Conservation (phyloP, 2,797 vertebrate species). For the Orestias chungarensis region DNA sequence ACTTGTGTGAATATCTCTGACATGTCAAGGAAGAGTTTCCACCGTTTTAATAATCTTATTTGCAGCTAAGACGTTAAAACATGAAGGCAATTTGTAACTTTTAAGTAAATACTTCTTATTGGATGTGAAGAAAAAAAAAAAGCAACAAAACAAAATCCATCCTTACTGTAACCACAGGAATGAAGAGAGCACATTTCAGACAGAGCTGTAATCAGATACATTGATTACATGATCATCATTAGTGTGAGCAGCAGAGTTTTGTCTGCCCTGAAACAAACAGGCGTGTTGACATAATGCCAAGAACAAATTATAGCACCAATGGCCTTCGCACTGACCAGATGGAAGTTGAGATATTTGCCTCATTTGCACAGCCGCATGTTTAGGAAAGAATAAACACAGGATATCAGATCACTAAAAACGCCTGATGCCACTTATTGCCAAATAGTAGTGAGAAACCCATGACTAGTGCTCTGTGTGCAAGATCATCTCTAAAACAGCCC, state of each 20-base stretch:
- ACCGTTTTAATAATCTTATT: neutral
- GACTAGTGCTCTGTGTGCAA: neutral
- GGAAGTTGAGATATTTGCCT: neutral
- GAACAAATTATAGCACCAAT: neutral
- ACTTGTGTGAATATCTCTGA: neutral
- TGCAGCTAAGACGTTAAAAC: neutral
- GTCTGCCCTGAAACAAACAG: neutral
- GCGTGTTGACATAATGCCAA: neutral
- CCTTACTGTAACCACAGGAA: neutral
- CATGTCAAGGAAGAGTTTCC: neutral
- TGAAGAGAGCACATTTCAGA: neutral
- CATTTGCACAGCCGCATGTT: neutral
- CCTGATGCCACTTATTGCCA: too few relatives aligned
- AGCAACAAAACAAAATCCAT: neutral
- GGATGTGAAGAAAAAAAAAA: neutral
- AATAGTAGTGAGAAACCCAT: neutral
- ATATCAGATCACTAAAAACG: too few relatives aligned
- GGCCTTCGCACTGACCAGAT: neutral
- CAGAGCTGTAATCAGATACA: neutral
- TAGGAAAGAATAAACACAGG: too few relatives aligned
- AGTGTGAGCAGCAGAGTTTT: neutral
- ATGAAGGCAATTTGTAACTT: neutral
- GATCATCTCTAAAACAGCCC: too few relatives aligned
- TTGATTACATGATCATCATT: neutral
- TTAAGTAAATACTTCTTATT: neutral